Percentiles rank a stretch among this genome's conserved stretches.
Conservation (phyloP, 2,113 vertebrate species). For the Gymnorhina tibicen region DNA sequence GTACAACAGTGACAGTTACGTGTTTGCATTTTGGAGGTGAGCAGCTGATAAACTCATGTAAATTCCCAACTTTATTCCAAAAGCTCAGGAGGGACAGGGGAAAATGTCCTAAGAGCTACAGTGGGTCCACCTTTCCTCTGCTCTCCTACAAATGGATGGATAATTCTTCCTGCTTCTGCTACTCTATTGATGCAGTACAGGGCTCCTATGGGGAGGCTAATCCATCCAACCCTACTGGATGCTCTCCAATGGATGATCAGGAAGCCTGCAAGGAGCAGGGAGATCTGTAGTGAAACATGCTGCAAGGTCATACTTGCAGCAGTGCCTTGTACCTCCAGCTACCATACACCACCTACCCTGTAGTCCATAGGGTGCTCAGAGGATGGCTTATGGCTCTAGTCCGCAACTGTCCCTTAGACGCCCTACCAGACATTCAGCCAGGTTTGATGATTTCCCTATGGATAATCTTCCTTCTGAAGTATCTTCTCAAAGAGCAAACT, state of each 20-base stretch:
- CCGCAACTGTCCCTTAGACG: not conserved
- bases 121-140: not conserved
- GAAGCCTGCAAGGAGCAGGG: not conserved
- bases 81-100: not conserved
- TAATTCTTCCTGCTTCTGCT: not conserved
- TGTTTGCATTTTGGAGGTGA: not conserved
- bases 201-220: not conserved
- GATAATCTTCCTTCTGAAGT: not conserved
- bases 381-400: not conserved
- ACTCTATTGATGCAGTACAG: not conserved
- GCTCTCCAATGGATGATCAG: not conserved
- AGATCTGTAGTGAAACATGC: not conserved
- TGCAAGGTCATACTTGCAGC: not conserved
- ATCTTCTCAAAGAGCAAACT: not conserved
- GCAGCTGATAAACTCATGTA: not conserved
- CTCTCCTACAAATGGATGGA: fast-evolving
- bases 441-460: not conserved
- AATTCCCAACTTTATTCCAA: not conserved
- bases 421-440: not conserved
- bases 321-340: not conserved
- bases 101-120: not conserved
- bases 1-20: no score
- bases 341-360: not conserved
- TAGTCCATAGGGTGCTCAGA: not conserved
- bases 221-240: not conserved